Conservation (phyloP, 2,888 invertebrate species). For the Lepidocyrtinus sp. region DNA sequence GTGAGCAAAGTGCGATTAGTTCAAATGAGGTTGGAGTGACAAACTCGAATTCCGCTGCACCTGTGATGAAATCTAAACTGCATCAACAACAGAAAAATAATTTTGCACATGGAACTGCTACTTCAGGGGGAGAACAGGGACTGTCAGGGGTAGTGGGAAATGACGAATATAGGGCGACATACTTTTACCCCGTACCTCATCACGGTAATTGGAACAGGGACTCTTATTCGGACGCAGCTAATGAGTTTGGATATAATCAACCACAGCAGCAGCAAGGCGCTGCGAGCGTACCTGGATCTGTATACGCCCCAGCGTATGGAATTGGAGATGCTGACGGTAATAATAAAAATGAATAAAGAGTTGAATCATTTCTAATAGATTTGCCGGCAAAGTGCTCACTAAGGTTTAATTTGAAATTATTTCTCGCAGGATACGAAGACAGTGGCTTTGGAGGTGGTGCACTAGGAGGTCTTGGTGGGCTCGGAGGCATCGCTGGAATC, state of each 20-base stretch:
- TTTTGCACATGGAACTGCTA: not conserved
- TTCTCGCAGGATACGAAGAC: constrained; percentile 51
- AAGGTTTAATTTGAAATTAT: too few relatives aligned
- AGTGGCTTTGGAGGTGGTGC: constrained; percentile 61
- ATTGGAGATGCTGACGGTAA: constrained; percentile 24
- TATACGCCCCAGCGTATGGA: constrained; percentile 38
- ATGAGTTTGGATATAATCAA: constrained; percentile 64
- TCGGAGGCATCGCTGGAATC: constrained; percentile 59
- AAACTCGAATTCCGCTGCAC: not conserved
- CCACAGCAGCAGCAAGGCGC: constrained; percentile 33
- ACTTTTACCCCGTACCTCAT: constrained; percentile 42
- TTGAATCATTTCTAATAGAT: too few relatives aligned
- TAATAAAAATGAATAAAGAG: constrained; percentile 2
- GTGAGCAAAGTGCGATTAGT: constrained; percentile 34
- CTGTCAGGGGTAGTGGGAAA: not conserved
- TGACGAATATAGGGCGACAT: constrained; percentile 46
- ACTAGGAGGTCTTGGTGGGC: constrained; percentile 56
- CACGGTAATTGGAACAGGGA: constrained; percentile 65
- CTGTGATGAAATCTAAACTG: constrained; percentile 1
- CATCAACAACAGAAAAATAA: not conserved
- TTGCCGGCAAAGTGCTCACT: too few relatives aligned
- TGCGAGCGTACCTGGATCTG: constrained; percentile 14
- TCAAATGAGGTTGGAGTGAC: constrained; percentile 30
- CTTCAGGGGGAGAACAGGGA: not conserved
- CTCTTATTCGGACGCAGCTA: constrained; percentile 65